Evolutionary conservation across 2,888 invertebrate genomes (phyloP), one percentile per base, ranked within the genome.

Genomic region (Griposia aprilina): DNA sequence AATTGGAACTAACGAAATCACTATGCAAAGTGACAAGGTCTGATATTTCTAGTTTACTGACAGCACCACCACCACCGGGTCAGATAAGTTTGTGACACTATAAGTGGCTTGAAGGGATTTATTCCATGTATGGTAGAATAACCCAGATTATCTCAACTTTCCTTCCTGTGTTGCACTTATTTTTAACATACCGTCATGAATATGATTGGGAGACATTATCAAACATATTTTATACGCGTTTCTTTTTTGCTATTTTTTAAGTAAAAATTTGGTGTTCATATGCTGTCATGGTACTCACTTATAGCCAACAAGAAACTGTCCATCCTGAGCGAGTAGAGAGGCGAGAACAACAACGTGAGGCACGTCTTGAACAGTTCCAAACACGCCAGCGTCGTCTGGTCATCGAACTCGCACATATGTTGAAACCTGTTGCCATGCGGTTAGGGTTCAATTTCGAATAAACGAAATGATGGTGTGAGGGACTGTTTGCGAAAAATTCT

Each of bases 361-460:
- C 96, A 96, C 1, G 91, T 90, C 81, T 97, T 94, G 94, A 97
- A 98, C 88, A 97, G 96, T 88, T 98, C 98, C 30, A 98, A 83
- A 74, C 97, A 97, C 3, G 95, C 90, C 70, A 97, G 89, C 0
- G 97, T 97, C 0, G 97, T 96, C 67, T 94, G 93, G 59, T 97
- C 96, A 85, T 98, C 97, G 85, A 97, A 97, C 63, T 97, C 96
- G 30, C 96, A 95, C 89, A 97, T 95, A 36, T 97, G 96, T 81
- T 96, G 94, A 81, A 97, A 96, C 77, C 97, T 96, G 30, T 62
- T 59, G 1, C 7, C n/a, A 50, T 60, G n/a, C 11, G 0, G n/a
- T 48, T 45, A 84, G 11, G 15, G 23, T 26, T 68, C 41, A 59
- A 59, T 52, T 52, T 59, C 23, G 52, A 76, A 36, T 57, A 52